A percentile compares a stretch with the other conserved stretches of the same genome.
Conservation (phyloP, 2,888 invertebrate genomes). For the Sesia bembeciformis region DNA sequence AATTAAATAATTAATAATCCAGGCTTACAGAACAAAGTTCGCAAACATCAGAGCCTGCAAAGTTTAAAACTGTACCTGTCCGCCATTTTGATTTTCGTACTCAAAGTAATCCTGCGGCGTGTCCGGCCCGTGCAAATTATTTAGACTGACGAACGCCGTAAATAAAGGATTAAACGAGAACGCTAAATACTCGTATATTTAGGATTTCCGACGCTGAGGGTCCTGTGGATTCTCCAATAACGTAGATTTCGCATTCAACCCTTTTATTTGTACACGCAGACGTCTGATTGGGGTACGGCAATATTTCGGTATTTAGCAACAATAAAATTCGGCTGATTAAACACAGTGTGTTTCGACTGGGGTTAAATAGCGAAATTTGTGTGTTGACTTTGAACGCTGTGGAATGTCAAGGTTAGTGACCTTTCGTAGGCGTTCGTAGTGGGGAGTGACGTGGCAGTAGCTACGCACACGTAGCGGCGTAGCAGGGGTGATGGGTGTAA, state of each 20-base stretch:
- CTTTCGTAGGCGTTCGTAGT: conserved; percentile 18
- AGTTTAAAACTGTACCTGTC: conserved; percentile 31
- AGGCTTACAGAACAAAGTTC: conserved; percentile 32
- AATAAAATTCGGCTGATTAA: conserved; percentile 37
- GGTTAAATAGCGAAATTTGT: conserved; percentile 22
- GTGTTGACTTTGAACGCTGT: conserved; percentile 13
- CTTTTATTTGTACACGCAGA: conserved; percentile 46
- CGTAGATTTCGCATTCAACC: conserved; percentile 33
- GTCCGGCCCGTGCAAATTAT: conserved; percentile 53
- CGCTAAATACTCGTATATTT: conserved; percentile 56
- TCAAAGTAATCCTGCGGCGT: conserved; percentile 55
- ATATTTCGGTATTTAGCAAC: conserved; percentile 42
- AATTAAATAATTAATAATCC: conserved; percentile 38
- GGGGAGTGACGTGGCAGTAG: conserved; percentile 16
- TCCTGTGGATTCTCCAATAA: conserved; percentile 20
- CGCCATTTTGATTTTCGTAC: conserved; percentile 48
- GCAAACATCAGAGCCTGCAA: conserved; percentile 11
- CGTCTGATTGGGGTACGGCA: conserved; percentile 21
- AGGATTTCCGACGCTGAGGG: conserved; percentile 29
- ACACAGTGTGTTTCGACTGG: conserved; percentile 15
- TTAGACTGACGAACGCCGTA: conserved; percentile 50
- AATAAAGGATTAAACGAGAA: conserved; percentile 50
- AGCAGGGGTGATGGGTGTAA: neutral
- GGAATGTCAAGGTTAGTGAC: conserved; percentile 42
- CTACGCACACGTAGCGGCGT: neutral